Evolutionary conservation across 2,797 vertebrate species (phyloP).

Genomic region (Malurus leucopterus): DNA sequence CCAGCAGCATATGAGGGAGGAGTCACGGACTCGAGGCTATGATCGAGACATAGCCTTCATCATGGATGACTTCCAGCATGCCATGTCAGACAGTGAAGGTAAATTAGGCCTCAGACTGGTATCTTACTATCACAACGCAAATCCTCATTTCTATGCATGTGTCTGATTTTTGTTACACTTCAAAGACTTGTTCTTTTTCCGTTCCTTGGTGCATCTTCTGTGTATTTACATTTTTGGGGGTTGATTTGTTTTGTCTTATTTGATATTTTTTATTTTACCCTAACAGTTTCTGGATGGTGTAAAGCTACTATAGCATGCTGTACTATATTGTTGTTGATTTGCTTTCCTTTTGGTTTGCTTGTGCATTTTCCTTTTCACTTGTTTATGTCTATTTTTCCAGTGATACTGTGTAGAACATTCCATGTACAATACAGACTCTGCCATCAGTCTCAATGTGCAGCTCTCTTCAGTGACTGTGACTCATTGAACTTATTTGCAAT

Average conservation of each 20-base stretch:
- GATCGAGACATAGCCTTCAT: conserved; percentile 97
- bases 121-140: conserved; percentile 78
- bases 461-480: conserved; percentile 35
- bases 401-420: conserved; percentile 14
- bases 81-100: conserved; percentile 99
- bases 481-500: conserved; percentile 24
- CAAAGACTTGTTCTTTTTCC: conserved; percentile 64
- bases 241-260: conserved; percentile 49
- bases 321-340: conserved; percentile 38
- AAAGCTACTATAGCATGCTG: conserved; percentile 52
- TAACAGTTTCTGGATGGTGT: conserved; percentile 44
- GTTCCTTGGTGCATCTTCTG: conserved; percentile 67
- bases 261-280: conserved; percentile 13
- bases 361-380: conserved; percentile 68
- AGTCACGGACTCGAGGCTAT: conserved; percentile 92
- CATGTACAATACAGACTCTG: conserved; percentile 32
- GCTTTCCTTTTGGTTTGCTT: conserved; percentile 56
- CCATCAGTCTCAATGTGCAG: conserved; percentile 33
- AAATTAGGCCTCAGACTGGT: conserved; percentile 85
- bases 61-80: conserved; percentile 98
- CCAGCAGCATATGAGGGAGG: conserved; percentile 98
- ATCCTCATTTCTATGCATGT: conserved; percentile 87
- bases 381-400: conserved; percentile 36
- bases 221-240: conserved; percentile 59
- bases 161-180: conserved; percentile 69